Evolutionary conservation across 2,888 invertebrate genomes (phyloP).

Genomic region (Pollenia labialis): DNA sequence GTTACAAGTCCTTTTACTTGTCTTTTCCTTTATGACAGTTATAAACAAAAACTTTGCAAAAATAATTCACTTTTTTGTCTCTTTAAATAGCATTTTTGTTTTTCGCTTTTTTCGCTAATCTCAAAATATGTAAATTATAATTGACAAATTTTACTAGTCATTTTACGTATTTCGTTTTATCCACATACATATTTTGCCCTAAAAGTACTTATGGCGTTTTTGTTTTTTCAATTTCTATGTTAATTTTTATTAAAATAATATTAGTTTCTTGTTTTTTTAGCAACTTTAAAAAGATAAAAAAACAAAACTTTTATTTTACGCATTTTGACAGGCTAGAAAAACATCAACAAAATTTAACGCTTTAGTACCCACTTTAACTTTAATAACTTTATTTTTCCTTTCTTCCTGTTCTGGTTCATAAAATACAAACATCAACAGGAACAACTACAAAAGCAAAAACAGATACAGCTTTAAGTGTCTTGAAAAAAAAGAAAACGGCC

Average conservation of each 20-base stretch:
- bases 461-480: background rate
- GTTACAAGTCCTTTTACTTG: background rate
- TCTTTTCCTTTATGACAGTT: background rate
- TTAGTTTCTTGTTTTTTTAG: constrained; percentile 23
- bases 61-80: background rate
- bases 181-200: background rate
- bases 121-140: background rate
- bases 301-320: constrained; percentile 1
- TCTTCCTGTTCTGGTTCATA: background rate
- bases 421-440: background rate
- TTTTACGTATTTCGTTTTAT: background rate
- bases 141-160: constrained; percentile 12
- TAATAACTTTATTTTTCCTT: constrained; percentile 15
- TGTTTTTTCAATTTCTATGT: constrained; percentile 58
- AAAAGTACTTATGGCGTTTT: constrained; percentile 30
- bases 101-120: background rate
- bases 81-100: constrained; percentile 14
- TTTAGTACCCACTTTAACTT: constrained; percentile 51
- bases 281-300: background rate
- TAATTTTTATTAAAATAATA: constrained; percentile 52
- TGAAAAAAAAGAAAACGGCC: constrained; percentile 1
- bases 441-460: background rate
- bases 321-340: constrained; percentile 23
- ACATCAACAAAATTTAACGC: constrained; percentile 45
- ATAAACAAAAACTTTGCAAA: background rate